phyloP scores from a whole-genome alignment of 2,797 vertebrate genomes.

The Tiaroga cobitis region DNA sequence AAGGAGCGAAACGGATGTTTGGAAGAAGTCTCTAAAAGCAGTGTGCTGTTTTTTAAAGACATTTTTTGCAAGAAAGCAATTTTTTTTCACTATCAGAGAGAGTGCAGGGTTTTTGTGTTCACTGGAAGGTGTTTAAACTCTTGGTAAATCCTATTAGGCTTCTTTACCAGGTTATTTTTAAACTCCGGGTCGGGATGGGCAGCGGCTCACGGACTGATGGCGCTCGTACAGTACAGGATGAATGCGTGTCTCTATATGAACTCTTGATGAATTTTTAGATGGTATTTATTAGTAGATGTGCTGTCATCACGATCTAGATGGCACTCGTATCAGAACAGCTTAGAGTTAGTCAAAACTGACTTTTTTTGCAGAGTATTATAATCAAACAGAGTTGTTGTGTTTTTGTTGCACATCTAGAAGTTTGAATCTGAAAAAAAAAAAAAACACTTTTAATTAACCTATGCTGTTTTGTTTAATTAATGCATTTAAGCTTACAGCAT shows the following conservation, averaged over 20 bases:
- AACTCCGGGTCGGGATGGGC: conserved; percentile 13
- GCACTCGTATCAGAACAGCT: not conserved
- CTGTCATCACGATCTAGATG: not conserved
- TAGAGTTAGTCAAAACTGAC: not conserved
- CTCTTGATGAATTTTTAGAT: no score
- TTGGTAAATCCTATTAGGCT: conserved; percentile 50
- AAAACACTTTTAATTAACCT: not conserved
- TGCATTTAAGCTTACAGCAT: not conserved
- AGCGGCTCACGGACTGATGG: not conserved
- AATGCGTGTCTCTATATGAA: not conserved
- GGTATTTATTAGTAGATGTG: not conserved
- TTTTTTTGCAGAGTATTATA: not conserved
- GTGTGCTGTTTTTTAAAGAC: not conserved
- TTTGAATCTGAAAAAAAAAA: not conserved
- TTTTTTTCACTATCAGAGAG: not conserved
- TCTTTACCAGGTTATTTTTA: conserved; percentile 56
- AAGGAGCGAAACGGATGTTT: not conserved
- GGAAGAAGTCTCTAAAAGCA: not conserved
- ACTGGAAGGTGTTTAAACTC: conserved; percentile 43
- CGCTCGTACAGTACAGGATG: not conserved
- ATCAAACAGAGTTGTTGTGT: not conserved
- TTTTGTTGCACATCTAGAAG: not conserved
- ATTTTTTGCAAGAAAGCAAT: not conserved
- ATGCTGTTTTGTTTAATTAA: not conserved
- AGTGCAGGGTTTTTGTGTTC: not conserved